These are phyloP conservation scores for Punctoribates punctum DNA, from an alignment of 2,888 invertebrate genomes.

Conservation along the genomic window DNA sequence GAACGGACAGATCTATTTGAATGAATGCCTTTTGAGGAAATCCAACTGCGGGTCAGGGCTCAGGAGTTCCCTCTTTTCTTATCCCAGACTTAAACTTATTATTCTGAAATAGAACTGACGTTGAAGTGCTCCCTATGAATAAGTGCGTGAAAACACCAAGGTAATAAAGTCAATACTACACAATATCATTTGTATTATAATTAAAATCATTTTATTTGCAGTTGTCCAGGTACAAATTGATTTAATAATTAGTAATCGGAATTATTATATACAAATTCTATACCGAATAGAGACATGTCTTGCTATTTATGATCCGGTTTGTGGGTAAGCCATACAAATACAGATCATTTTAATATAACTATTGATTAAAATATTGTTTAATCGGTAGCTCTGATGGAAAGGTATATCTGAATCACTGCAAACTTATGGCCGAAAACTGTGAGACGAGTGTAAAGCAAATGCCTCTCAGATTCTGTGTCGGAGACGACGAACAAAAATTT, in stretches of 20 bases:
- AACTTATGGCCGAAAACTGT: slow-evolving; percentile 50
- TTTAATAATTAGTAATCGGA: not conserved
- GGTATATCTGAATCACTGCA: slow-evolving; percentile 49
- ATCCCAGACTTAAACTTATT: not conserved
- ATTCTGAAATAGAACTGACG: slow-evolving; percentile 37
- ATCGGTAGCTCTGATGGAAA: slow-evolving; percentile 46
- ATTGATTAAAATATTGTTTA: not conserved
- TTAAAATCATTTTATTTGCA: slow-evolving; percentile 1
- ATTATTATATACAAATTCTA: too few relatives aligned
- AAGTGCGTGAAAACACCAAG: slow-evolving; percentile 41
- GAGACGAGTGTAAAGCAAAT: slow-evolving; percentile 44
- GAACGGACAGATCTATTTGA: slow-evolving; percentile 47
- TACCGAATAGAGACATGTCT: slow-evolving; percentile 44
- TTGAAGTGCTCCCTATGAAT: slow-evolving; percentile 42
- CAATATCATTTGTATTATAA: not conserved
- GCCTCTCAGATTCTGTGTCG: slow-evolving; percentile 45
- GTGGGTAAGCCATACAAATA: slow-evolving; percentile 43
- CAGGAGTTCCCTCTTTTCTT: not conserved
- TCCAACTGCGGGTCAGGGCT: slow-evolving; percentile 46
- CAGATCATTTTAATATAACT: not conserved
- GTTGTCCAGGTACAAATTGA: slow-evolving; percentile 35
- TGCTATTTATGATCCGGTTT: slow-evolving; percentile 48
- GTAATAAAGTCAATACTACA: not conserved
- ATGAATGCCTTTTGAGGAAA: slow-evolving; percentile 47
- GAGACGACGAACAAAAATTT: slow-evolving; percentile 39